phyloP scores from a whole-genome alignment of 2,113 vertebrate genomes.

The Garra rufa region DNA sequence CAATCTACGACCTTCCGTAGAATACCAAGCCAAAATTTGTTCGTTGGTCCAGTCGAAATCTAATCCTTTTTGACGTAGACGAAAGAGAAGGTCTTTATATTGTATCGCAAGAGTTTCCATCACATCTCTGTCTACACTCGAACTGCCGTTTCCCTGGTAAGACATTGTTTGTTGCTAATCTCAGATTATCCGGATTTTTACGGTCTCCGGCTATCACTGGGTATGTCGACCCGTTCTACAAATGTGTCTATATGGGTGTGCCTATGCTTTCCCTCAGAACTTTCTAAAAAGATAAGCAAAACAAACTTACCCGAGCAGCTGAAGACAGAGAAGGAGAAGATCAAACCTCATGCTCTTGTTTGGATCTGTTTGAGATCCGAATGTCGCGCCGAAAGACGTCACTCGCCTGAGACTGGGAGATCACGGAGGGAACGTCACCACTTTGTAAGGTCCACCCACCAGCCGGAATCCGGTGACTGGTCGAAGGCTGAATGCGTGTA shows the following conservation, averaged over 20 bases:
- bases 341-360: background rate
- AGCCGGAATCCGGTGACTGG: too few relatives aligned
- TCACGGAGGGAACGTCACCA: too few relatives aligned
- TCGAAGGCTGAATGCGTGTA: too few relatives aligned
- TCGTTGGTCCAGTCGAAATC: background rate
- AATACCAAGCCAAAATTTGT: background rate
- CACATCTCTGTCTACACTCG: background rate
- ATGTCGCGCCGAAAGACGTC: too few relatives aligned
- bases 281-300: background rate
- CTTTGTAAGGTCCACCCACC: too few relatives aligned
- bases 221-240: background rate
- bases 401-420: too few relatives aligned
- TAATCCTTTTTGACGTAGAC: background rate
- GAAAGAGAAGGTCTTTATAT: background rate
- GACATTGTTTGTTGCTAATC: background rate
- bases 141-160: background rate
- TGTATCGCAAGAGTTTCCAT: background rate
- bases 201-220: background rate
- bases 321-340: background rate
- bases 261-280: background rate
- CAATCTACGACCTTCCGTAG: background rate
- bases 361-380: too few relatives aligned
- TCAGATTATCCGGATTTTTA: background rate
- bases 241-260: slow-evolving; percentile 5
- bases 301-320: background rate